A percentile compares a stretch with the other conserved stretches of the same genome.
phyloP scores from a whole-genome alignment of 2,113 vertebrate species.

The Haemorhous mexicanus region DNA sequence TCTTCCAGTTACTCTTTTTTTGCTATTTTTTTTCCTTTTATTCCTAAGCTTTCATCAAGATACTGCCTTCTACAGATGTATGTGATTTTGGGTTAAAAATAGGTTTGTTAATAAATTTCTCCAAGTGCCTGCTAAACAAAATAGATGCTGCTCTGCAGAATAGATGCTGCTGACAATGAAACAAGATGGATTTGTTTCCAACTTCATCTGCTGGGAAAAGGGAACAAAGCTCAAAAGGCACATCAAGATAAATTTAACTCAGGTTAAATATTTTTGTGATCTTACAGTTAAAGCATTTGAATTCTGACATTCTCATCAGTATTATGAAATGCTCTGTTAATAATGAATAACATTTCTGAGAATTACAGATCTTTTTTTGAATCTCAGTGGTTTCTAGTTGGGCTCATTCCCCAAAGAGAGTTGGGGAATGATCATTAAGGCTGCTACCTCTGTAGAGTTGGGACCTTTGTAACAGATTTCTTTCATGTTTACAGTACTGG shows the following conservation, averaged over 20 bases:
- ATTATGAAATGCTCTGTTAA: constrained; percentile 14
- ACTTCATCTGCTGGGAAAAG: not conserved
- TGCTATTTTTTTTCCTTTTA: not conserved
- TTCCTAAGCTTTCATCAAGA: not conserved
- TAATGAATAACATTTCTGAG: not conserved
- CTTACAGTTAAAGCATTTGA: not conserved
- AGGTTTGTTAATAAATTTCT: constrained; percentile 9
- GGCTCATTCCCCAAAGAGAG: not conserved
- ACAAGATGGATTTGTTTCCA: not conserved
- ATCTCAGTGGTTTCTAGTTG: not conserved
- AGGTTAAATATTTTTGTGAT: constrained; percentile 40
- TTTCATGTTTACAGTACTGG: not conserved
- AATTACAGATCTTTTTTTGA: not conserved
- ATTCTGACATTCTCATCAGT: constrained; percentile 9
- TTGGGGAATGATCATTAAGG: not conserved
- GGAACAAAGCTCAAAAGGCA: constrained; percentile 10
- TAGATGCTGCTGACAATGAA: not conserved
- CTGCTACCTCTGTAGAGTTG: not conserved
- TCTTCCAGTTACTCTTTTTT: not conserved
- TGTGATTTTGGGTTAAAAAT: not conserved
- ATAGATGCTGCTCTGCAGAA: not conserved
- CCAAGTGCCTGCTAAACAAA: not conserved
- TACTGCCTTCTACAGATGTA: not conserved
- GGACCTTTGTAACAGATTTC: not conserved
- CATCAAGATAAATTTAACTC: constrained; percentile 14